These are phyloP conservation scores for Venturia canescens DNA, from an alignment of 1,140 invertebrate species.

Conservation along the genomic window DNA sequence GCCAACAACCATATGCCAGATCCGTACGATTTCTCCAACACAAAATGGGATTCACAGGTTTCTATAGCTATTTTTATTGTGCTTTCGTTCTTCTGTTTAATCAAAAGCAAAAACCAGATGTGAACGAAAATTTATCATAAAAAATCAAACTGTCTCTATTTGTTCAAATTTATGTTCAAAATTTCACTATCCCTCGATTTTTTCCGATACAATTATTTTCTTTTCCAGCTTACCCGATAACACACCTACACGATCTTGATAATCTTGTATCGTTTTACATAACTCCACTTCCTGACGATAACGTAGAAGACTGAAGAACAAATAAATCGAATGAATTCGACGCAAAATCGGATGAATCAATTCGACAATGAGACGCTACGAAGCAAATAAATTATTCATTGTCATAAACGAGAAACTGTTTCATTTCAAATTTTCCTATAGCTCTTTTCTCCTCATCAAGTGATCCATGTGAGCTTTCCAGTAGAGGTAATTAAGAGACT, in stretches of 20 bases:
- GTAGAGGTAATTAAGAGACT: neutral
- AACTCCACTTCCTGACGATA: conserved; percentile 67
- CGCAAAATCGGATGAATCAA: conserved; percentile 18
- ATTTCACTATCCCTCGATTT: no score
- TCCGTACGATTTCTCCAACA: conserved; percentile 79
- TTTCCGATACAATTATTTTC: conserved; percentile 23
- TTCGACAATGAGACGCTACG: conserved; percentile 35
- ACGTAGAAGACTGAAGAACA: conserved; percentile 59
- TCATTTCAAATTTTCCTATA: conserved; percentile 29
- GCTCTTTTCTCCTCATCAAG: neutral
- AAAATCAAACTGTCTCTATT: neutral
- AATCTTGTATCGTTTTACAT: conserved; percentile 74
- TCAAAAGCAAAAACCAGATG: neutral
- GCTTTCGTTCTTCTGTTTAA: neutral
- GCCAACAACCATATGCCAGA: conserved; percentile 76
- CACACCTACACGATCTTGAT: conserved; percentile 71
- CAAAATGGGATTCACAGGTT: conserved; percentile 79
- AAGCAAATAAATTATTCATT: conserved; percentile 53
- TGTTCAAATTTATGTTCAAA: no score
- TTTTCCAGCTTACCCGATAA: conserved; percentile 71
- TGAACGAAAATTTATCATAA: conserved; percentile 2
- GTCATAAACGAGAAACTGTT: conserved; percentile 42
- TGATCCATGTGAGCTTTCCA: neutral
- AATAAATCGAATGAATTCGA: conserved; percentile 30
- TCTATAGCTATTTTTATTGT: conserved; percentile 6